phyloP scores from a whole-genome alignment of 1,140 invertebrate species.

The Halesus radiatus region DNA sequence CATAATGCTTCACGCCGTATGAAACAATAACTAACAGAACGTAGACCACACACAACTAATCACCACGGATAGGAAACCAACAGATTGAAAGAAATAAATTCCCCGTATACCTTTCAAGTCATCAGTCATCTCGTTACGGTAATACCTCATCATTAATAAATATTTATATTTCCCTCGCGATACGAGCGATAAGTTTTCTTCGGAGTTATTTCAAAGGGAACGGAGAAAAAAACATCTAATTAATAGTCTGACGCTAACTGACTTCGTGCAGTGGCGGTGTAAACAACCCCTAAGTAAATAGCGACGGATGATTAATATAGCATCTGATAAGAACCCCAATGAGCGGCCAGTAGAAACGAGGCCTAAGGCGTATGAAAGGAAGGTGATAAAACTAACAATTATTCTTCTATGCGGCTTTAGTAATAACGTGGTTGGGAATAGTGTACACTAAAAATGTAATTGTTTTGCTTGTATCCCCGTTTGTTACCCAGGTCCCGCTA shows the following conservation, averaged over 20 bases:
- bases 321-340: neutral
- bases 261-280: neutral
- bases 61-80: no score
- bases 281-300: slow-evolving; percentile 18
- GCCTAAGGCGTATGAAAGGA: neutral
- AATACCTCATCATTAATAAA: slow-evolving; percentile 2
- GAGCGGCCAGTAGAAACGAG: neutral
- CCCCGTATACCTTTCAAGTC: neutral
- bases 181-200: neutral
- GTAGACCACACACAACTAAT: no score
- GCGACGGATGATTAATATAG: neutral
- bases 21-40: no score
- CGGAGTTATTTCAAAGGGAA: neutral
- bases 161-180: neutral
- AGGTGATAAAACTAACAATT: no score
- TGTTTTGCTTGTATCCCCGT: no score
- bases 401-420: no score
- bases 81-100: neutral
- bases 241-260: slow-evolving; percentile 11
- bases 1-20: no score
- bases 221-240: neutral
- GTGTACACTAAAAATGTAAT: no score
- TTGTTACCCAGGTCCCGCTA: no score
- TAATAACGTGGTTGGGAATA: no score
- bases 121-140: neutral